These are phyloP conservation scores for Venustoraphidia nigricollis DNA, from an alignment of 2,888 invertebrate genomes.

Conservation along the genomic window DNA sequence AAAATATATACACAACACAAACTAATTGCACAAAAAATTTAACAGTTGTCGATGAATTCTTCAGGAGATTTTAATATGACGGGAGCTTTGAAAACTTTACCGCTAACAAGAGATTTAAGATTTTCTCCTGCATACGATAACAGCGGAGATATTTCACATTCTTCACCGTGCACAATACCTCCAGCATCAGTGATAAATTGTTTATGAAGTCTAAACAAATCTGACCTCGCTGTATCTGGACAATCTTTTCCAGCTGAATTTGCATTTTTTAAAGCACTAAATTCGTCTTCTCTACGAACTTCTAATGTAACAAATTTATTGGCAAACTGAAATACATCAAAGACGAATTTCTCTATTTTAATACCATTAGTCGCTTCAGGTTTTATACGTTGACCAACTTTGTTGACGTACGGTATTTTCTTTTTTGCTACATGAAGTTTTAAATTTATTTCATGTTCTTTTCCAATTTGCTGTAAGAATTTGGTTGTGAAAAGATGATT, in stretches of 20 bases:
- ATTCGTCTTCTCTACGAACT: constrained; percentile 81
- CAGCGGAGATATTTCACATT: constrained; percentile 83
- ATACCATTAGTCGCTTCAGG: constrained; percentile 86
- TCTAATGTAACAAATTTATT: constrained; percentile 87
- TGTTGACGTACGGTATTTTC: constrained; percentile 80
- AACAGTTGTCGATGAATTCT: constrained; percentile 11
- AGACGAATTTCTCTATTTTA: constrained; percentile 98
- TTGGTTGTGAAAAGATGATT: constrained; percentile 90
- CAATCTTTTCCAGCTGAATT: constrained; percentile 81
- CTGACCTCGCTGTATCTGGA: constrained; percentile 69
- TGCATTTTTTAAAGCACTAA: constrained; percentile 92
- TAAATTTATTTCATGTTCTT: constrained; percentile 55
- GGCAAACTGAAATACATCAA: constrained; percentile 93
- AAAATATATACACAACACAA: not conserved
- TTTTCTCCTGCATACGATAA: constrained; percentile 85
- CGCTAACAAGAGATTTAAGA: constrained; percentile 46
- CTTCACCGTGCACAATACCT: constrained; percentile 49
- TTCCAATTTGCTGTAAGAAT: constrained; percentile 63
- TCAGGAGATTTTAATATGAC: constrained; percentile 37
- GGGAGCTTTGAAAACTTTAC: constrained; percentile 52
- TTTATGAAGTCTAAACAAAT: constrained; percentile 61
- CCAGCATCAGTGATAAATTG: constrained; percentile 71
- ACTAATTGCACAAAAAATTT: not conserved
- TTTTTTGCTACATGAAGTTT: constrained; percentile 93
- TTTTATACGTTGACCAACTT: constrained; percentile 48